A percentile compares a stretch with the other conserved stretches of the same genome.
Evolutionary conservation across 2,113 vertebrate species (phyloP).

Genomic region (Triplophysa tibetana): DNA sequence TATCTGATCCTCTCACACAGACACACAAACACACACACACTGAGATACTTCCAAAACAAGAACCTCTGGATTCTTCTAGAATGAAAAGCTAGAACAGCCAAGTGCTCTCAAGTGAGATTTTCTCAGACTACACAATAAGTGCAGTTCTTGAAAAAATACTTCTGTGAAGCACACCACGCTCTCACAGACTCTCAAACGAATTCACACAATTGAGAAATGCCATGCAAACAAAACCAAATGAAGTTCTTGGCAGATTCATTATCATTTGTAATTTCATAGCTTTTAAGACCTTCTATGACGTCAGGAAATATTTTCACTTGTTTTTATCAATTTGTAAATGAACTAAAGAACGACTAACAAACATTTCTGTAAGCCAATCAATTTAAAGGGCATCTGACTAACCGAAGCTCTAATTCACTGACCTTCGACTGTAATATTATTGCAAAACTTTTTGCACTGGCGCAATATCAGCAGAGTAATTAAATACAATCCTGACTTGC

Average conservation of each 20-base stretch:
- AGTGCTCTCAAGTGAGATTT: slow-evolving; percentile 19
- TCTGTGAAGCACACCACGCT: neutral
- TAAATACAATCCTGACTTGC: slow-evolving; percentile 10
- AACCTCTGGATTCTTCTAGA: slow-evolving; percentile 33
- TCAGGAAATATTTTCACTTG: no score
- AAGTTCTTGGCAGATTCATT: neutral
- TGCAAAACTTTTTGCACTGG: neutral
- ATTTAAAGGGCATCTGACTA: neutral
- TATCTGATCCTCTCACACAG: neutral
- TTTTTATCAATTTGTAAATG: no score
- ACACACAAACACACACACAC: neutral
- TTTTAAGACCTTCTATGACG: no score
- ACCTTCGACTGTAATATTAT: neutral
- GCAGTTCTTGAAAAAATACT: neutral
- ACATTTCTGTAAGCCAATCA: no score
- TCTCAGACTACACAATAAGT: slow-evolving; percentile 1
- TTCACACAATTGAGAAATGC: neutral
- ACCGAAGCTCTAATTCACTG: neutral
- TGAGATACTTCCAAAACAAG: slow-evolving; percentile 13
- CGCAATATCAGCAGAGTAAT: neutral
- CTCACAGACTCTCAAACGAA: slow-evolving; percentile 1
- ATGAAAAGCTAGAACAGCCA: neutral
- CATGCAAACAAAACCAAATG: neutral
- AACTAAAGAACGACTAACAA: no score
- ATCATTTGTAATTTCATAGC: no score